These are phyloP conservation scores for Ormyrus nitidulus DNA, from an alignment of 2,888 invertebrate genomes.

Conservation along the genomic window DNA sequence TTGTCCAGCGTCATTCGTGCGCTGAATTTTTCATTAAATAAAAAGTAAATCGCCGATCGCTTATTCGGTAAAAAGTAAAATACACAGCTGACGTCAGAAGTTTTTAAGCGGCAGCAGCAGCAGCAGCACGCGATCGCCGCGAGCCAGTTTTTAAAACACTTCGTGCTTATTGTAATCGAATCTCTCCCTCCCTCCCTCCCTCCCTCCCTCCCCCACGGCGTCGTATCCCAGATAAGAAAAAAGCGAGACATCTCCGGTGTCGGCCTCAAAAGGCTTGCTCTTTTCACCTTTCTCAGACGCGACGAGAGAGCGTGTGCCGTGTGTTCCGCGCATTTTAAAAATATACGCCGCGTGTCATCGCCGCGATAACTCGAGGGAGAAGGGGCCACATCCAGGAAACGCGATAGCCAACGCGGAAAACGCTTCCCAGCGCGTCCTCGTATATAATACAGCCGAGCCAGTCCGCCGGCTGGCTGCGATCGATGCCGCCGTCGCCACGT, in stretches of 20 bases:
- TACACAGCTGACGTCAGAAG: neutral
- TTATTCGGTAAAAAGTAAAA: neutral
- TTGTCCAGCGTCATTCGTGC: no score
- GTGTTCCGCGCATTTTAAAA: neutral
- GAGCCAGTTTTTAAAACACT: conserved; percentile 32
- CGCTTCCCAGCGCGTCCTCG: no score
- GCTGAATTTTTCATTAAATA: no score
- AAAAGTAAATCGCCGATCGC: no score
- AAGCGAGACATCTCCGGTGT: conserved; percentile 57
- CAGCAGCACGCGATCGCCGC: conserved; percentile 38
- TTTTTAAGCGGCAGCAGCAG: neutral
- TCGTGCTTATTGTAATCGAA: conserved; percentile 61
- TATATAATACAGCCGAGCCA: no score
- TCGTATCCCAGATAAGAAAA: conserved; percentile 62
- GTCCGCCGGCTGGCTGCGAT: neutral
- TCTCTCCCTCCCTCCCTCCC: conserved; percentile 44
- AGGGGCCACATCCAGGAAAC: conserved; percentile 63
- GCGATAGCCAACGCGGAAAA: neutral
- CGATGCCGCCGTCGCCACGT: neutral
- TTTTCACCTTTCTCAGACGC: conserved; percentile 39
- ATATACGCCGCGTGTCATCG: neutral
- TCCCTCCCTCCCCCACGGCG: neutral
- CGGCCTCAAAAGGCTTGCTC: conserved; percentile 47
- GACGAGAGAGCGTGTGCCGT: no score
- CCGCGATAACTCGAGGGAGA: conserved; percentile 43